Evolutionary conservation across 2,797 vertebrate species (phyloP), one percentile per base, ranked within the genome.

Genomic region (Heterohyrax brucei): DNA sequence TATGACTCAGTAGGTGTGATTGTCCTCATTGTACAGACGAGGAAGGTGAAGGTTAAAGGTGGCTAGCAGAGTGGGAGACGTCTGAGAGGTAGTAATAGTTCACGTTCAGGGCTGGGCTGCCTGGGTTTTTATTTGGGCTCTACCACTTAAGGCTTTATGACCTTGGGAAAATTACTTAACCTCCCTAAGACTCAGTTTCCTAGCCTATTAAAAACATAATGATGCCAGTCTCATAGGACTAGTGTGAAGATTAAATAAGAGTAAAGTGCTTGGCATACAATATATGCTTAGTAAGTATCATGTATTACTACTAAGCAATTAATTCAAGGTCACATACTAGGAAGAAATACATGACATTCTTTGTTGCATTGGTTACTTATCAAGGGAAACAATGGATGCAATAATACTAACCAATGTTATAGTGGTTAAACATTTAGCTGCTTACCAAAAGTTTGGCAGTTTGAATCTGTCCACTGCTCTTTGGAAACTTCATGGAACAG

Each of bases 161-260:
- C 33, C 21, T 79, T 18, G 50, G 70, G 53, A 14, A 83, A 53
- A 44, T 61, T 87, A 78, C 62, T 75, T 93, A 81, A 88, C 33
- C 39, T 91, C 33, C 19, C 5, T 73, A 73, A 94, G 39, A 88
- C 86, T 96, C 44, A 18, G 44, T 82, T 91, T 93, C 33, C 30
- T 92, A 84, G 56, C 59, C 30, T 44, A 30, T 16, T 89, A 59
- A 78, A 95, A 91, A 66, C 53, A 80, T 48, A 89, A 50, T 48
- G 81, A 61, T 76, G 19, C 50, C 48, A 94, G 21, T 86, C n/a
- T 93, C 30, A 12, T 86, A 84, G 39, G 53, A 59, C 33, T 79
- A 2, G 39, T 88, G 6, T 22, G 64, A 68, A 96, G 26, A 86
- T 62, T 79, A 93, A 94, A 46, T 90, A 81, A 64, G 61, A 39